Conservation (phyloP, 1,140 invertebrate genomes). For the Bombus consobrinus region DNA sequence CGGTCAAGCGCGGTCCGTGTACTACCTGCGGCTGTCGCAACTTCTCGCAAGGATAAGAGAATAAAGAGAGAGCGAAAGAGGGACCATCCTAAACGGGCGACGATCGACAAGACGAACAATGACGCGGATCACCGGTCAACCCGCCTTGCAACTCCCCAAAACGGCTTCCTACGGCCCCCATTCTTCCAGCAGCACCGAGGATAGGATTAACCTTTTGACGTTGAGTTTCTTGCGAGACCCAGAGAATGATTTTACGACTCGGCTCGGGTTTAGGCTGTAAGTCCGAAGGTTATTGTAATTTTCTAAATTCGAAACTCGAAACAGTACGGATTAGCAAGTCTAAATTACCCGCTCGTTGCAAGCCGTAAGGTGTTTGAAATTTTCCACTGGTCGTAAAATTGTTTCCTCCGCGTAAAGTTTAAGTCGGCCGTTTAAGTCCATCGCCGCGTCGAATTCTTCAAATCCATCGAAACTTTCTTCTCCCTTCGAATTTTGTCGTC, state of each 20-base stretch:
- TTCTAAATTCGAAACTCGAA: no score
- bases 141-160: not conserved
- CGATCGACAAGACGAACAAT: slow-evolving; percentile 8
- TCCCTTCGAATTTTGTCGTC: no score
- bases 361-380: fast-evolving
- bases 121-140: not conserved
- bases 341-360: no score
- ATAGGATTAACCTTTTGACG: slow-evolving; percentile 10
- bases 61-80: not conserved
- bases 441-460: no score
- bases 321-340: no score
- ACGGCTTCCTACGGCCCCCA: not conserved
- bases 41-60: not conserved
- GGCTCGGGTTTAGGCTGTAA: fast-evolving
- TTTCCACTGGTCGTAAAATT: fast-evolving
- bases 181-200: not conserved
- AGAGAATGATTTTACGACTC: no score
- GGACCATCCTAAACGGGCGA: not conserved
- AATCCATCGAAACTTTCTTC: no score
- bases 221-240: not conserved
- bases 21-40: not conserved
- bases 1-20: not conserved
- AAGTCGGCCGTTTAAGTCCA: no score
- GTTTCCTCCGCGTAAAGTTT: fast-evolving
- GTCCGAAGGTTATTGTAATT: no score